phyloP scores from a whole-genome alignment of 2,888 invertebrate genomes.

The Muschampia plurimacula region DNA sequence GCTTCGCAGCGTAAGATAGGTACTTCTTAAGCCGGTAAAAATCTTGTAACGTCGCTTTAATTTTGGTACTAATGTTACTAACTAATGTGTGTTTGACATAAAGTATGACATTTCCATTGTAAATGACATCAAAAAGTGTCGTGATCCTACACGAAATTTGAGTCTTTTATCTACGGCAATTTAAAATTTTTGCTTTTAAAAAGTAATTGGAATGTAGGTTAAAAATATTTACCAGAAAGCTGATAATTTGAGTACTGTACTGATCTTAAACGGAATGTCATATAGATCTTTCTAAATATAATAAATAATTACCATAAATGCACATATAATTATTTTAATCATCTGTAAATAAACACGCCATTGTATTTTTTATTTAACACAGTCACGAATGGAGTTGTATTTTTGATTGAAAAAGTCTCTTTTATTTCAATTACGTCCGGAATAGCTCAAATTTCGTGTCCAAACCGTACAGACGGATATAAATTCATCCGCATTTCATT shows the following conservation, averaged over 20 bases:
- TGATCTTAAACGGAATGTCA: not conserved
- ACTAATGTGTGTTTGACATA: no score
- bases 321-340: no score
- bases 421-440: not conserved
- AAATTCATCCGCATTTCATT: not conserved
- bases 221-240: not conserved
- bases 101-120: no score
- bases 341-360: no score
- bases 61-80: no score
- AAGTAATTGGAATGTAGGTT: slow-evolving; percentile 1
- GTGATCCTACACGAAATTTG: not conserved
- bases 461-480: not conserved
- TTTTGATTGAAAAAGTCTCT: no score
- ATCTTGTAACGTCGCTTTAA: no score
- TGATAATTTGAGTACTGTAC: not conserved
- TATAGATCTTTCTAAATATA: not conserved
- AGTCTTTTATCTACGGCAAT: not conserved
- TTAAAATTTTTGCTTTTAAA: not conserved
- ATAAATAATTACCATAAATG: not conserved
- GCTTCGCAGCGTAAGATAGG: no score
- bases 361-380: no score
- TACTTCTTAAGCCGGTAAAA: no score
- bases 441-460: slow-evolving; percentile 16
- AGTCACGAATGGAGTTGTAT: no score
- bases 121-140: not conserved